These are phyloP conservation scores for Campoplex capitator DNA, from an alignment of 2,888 invertebrate species.

Conservation along the genomic window DNA sequence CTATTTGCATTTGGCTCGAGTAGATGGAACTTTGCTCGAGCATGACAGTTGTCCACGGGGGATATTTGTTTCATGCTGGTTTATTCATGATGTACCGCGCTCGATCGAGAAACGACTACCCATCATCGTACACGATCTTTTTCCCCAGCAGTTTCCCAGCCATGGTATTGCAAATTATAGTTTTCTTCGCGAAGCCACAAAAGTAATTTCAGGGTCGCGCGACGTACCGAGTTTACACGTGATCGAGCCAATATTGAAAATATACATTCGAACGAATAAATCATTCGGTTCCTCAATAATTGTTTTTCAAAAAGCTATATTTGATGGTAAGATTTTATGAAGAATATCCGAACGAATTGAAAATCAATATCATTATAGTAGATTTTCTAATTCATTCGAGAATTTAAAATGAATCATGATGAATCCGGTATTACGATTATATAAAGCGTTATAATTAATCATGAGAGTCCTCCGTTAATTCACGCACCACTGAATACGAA, in stretches of 20 bases:
- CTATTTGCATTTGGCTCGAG: not conserved
- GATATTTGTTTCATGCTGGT: constrained; percentile 57
- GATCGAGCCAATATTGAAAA: not conserved
- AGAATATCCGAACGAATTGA: not conserved
- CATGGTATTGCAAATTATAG: constrained; percentile 15
- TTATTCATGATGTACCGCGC: constrained; percentile 65
- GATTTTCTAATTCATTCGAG: not conserved
- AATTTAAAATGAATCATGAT: not conserved
- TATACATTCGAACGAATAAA: not conserved
- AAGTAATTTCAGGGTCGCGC: not conserved
- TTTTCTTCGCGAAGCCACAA: not conserved
- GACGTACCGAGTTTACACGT: not conserved
- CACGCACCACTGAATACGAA: constrained; percentile 6
- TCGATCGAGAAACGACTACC: constrained; percentile 47
- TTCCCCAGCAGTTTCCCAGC: not conserved
- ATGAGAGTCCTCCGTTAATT: constrained; percentile 19
- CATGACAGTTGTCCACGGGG: constrained; percentile 48
- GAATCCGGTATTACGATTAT: not conserved
- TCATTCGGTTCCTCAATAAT: no score
- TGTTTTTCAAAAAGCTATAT: no score
- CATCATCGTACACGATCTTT: constrained; percentile 54
- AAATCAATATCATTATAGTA: not conserved
- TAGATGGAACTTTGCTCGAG: not conserved
- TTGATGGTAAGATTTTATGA: not conserved
- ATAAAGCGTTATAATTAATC: constrained; percentile 1